These are phyloP conservation scores for Acrobasis suavella DNA, from an alignment of 2,888 invertebrate species.

Conservation along the genomic window DNA sequence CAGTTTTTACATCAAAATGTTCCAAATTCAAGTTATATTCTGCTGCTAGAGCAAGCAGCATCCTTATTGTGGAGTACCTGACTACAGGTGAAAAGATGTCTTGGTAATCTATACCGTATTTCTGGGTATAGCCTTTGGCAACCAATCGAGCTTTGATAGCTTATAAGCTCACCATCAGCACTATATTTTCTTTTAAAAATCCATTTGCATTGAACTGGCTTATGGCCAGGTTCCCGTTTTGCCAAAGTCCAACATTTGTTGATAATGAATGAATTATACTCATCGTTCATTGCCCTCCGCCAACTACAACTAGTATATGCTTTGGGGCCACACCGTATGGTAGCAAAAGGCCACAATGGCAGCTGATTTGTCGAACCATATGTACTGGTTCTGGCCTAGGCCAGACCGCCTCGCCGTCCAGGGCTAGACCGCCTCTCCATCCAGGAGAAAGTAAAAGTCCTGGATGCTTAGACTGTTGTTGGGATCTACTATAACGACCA, in stretches of 20 bases:
- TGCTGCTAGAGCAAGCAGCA: background rate
- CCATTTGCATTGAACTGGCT: background rate
- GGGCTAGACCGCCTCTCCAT: no score
- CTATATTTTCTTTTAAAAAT: background rate
- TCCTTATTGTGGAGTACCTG: background rate
- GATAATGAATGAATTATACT: background rate
- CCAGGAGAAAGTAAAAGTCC: no score
- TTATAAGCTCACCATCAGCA: background rate
- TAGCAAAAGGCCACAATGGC: no score
- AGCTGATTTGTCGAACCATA: no score
- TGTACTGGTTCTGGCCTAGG: no score
- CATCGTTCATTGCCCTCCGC: slow-evolving; percentile 1
- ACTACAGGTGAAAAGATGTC: background rate
- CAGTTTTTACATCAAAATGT: slow-evolving; percentile 4
- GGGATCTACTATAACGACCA: no score
- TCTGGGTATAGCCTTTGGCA: background rate
- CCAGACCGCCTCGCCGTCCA: no score
- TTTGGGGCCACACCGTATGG: no score
- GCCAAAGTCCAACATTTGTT: background rate
- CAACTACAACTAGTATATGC: no score
- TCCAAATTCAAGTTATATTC: background rate
- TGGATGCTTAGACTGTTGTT: no score
- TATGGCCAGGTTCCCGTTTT: background rate
- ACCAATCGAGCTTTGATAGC: background rate
- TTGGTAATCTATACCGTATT: background rate